Conservation (phyloP, 2,113 vertebrate species). For the Corythoichthys intestinalis region DNA sequence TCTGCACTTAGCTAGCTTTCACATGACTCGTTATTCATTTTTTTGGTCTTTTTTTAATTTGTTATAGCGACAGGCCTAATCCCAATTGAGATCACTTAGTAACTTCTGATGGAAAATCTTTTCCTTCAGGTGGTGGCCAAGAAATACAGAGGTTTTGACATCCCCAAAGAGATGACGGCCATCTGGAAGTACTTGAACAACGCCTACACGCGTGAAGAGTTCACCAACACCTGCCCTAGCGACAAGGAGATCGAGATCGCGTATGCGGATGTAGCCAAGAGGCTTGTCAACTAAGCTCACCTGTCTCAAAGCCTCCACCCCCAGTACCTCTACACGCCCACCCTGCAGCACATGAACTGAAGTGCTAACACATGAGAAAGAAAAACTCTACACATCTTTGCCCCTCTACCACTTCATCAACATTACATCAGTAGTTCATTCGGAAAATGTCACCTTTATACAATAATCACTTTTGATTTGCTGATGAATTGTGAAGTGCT, state of each 20-base stretch:
- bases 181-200: slow-evolving; percentile 95
- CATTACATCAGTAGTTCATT: slow-evolving; percentile 34
- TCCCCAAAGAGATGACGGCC: slow-evolving; percentile 88
- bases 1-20: no score
- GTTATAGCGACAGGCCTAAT: neutral
- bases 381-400: slow-evolving; percentile 60
- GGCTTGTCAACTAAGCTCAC: slow-evolving; percentile 85
- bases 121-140: slow-evolving; percentile 90
- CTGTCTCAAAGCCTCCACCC: neutral
- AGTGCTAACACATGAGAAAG: slow-evolving; percentile 55
- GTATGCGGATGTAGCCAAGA: slow-evolving; percentile 94
- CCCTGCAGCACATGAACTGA: slow-evolving; percentile 49
- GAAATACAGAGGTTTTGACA: slow-evolving; percentile 93
- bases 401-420: slow-evolving; percentile 48
- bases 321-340: neutral
- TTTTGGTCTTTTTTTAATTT: no score
- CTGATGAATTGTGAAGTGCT: slow-evolving; percentile 20
- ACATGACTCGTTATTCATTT: no score
- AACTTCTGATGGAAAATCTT: neutral
- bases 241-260: slow-evolving; percentile 97
- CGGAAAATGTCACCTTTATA: slow-evolving; percentile 20
- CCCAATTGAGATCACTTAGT: neutral
- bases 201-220: slow-evolving; percentile 91
- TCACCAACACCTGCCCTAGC: slow-evolving; percentile 97
- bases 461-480: slow-evolving; percentile 26